A percentile compares a stretch with the other conserved stretches of the same genome.
Conservation (phyloP, 2,888 invertebrate genomes). For the Seladonia tumulorum region DNA sequence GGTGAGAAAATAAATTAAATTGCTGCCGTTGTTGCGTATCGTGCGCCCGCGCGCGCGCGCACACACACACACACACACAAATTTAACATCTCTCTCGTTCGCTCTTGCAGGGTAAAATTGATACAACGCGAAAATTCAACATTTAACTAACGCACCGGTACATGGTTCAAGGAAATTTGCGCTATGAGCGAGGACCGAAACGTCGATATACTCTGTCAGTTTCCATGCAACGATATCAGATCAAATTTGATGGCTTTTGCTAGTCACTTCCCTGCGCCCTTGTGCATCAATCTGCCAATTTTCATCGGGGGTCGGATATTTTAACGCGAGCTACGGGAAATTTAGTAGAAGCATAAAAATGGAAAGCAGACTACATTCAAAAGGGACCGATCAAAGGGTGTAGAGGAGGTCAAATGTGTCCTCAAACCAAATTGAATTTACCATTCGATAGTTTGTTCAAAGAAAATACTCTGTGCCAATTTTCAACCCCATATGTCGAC, state of each 20-base stretch:
- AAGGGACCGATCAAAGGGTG: too few species aligned
- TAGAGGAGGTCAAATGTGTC: too few species aligned
- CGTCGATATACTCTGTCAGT: background rate
- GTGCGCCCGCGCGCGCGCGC: background rate
- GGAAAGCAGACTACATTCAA: background rate
- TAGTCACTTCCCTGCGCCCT: background rate
- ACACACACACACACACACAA: background rate
- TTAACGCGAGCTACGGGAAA: background rate
- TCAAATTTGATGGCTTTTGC: background rate
- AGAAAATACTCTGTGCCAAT: too few species aligned
- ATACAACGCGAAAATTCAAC: background rate
- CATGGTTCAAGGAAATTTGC: background rate
- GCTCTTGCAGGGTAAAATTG: background rate
- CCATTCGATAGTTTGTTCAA: too few species aligned
- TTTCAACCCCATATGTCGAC: too few species aligned
- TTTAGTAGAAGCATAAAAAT: background rate
- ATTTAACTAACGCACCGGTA: background rate
- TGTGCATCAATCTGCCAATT: background rate
- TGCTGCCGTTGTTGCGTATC: background rate
- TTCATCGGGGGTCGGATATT: background rate
- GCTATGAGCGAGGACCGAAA: background rate
- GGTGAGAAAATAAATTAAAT: slow-evolving; percentile 9
- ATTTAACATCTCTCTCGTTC: background rate
- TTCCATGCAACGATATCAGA: background rate
- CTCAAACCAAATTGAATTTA: too few species aligned